Evolutionary conservation across 2,888 invertebrate genomes (phyloP).

Genomic region (Pristionchus mayeri): DNA sequence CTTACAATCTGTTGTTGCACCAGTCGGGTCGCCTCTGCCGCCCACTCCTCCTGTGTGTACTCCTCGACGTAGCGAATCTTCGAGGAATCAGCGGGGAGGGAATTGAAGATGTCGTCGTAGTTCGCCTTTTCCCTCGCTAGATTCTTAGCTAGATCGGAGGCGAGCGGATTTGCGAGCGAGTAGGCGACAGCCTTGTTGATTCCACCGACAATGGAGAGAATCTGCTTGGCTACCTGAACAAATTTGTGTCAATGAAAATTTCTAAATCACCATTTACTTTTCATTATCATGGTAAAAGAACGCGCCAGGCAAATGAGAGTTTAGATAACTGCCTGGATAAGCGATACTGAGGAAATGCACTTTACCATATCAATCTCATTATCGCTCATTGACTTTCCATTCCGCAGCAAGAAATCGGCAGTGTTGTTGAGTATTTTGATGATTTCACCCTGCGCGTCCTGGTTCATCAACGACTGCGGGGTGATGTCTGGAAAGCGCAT

Average conservation of each 20-base stretch:
- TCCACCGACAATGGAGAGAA: slow-evolving; percentile 56
- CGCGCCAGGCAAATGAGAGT: no score
- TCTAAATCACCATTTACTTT: no score
- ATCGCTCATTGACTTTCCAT: slow-evolving; percentile 60
- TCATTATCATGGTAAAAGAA: no score
- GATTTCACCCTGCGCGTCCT: slow-evolving; percentile 59
- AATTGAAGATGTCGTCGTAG: slow-evolving; percentile 64
- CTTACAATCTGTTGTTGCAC: slow-evolving; percentile 60
- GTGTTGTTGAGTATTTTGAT: slow-evolving; percentile 58
- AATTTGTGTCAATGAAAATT: no score
- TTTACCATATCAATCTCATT: slow-evolving; percentile 56
- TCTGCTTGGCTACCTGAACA: slow-evolving; percentile 54
- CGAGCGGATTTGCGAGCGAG: slow-evolving; percentile 60
- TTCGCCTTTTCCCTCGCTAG: slow-evolving; percentile 61
- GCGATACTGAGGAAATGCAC: no score
- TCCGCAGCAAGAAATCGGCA: slow-evolving; percentile 55
- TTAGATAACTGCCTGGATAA: no score
- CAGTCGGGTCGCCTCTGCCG: slow-evolving; percentile 61
- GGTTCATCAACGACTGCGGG: slow-evolving; percentile 60
- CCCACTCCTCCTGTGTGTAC: slow-evolving; percentile 66
- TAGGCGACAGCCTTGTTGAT: slow-evolving; percentile 51
- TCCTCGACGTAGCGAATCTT: slow-evolving; percentile 68
- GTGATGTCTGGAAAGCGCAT: slow-evolving; percentile 50
- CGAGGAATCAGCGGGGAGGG: slow-evolving; percentile 59
- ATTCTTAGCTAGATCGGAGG: slow-evolving; percentile 59